Evolutionary conservation across 2,888 invertebrate species (phyloP).

Genomic region (Tetragnatha montana): DNA sequence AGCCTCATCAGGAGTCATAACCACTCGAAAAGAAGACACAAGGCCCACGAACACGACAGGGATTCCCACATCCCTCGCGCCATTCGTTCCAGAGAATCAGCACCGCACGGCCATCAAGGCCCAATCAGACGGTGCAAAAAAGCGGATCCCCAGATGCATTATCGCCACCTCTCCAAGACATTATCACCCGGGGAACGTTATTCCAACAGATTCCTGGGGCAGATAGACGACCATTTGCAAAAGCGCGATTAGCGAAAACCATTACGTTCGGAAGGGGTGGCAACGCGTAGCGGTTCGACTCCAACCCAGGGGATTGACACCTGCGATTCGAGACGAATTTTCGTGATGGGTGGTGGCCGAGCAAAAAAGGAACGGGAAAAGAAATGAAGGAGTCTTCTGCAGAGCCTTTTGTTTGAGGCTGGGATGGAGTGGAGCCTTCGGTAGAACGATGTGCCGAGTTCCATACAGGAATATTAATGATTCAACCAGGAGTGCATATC

Average conservation of each 20-base stretch:
- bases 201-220: conserved; percentile 19
- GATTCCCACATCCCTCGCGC: background rate
- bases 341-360: conserved; percentile 8
- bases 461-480: too few relatives aligned
- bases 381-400: too few relatives aligned
- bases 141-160: background rate
- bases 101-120: background rate
- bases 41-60: background rate
- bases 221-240: background rate
- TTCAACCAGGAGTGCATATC: too few relatives aligned
- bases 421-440: too few relatives aligned
- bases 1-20: background rate
- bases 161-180: conserved; percentile 15
- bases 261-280: background rate
- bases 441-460: too few relatives aligned
- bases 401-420: too few relatives aligned
- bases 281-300: too few relatives aligned
- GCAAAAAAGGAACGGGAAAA: too few relatives aligned
- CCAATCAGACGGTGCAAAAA: background rate
- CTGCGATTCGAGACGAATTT: background rate
- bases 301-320: too few relatives aligned
- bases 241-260: background rate
- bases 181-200: conserved; percentile 31
- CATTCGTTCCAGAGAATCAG: background rate
- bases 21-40: background rate